Evolutionary conservation across 64 coral and sea anemone species (phyloP).

Genomic region (Cladopsammia gracilis): DNA sequence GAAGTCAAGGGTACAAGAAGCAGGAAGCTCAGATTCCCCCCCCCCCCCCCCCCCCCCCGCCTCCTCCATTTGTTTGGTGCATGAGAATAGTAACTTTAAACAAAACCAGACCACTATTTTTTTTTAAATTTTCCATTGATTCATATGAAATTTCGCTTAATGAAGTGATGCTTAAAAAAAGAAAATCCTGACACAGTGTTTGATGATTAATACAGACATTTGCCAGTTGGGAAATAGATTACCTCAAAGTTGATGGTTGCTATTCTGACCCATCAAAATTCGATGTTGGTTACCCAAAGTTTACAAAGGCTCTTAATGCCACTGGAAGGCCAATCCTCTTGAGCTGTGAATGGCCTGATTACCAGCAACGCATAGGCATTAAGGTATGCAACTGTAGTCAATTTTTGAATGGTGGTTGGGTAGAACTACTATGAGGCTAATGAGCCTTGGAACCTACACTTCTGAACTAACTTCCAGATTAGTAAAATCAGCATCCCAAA

Average conservation of each 20-base stretch:
- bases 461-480: no score
- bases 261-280: conserved; percentile 69
- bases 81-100: no score
- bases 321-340: conserved; percentile 82
- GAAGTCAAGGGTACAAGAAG: no score
- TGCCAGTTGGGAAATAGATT: conserved; percentile 87
- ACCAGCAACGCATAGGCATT: conserved; percentile 57
- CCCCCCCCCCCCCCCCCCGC: no score
- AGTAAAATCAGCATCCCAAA: no score
- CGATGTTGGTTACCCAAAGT: conserved; percentile 76
- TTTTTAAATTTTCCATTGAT: no score
- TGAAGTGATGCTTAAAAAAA: background rate
- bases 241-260: conserved; percentile 93
- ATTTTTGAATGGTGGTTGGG: background rate
- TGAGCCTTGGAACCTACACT: no score
- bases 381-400: conserved; percentile 8
- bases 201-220: conserved; percentile 68
- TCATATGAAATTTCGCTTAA: background rate
- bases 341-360: conserved; percentile 91
- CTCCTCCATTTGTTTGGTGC: no score
- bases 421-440: no score
- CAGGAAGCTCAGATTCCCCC: no score
- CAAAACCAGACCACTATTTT: no score
- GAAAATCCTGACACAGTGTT: background rate
- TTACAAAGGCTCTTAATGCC: conserved; percentile 83